A percentile compares a stretch with the other conserved stretches of the same genome.
Evolutionary conservation across 2,888 invertebrate genomes (phyloP).

Genomic region (Euplagia quadripunctaria): DNA sequence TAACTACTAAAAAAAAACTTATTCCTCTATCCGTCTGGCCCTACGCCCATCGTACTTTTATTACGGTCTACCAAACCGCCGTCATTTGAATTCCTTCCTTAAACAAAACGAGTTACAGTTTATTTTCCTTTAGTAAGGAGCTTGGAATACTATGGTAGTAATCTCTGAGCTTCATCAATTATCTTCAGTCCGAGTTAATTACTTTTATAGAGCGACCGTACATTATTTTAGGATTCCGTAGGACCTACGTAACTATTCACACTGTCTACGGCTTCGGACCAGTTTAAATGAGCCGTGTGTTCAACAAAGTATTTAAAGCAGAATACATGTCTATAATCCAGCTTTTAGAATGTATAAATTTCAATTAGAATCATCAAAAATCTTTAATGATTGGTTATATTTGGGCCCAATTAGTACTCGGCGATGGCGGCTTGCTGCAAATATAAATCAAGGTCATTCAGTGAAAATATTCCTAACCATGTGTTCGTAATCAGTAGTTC

Average conservation of each 20-base stretch:
- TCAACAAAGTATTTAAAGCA: constrained; percentile 7
- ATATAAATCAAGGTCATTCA: too few species aligned
- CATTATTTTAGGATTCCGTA: constrained; percentile 55
- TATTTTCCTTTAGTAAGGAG: constrained; percentile 34
- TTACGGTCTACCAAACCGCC: constrained; percentile 56
- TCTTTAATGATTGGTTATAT: not conserved
- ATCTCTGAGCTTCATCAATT: constrained; percentile 86
- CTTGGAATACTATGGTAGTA: constrained; percentile 72
- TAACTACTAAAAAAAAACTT: constrained; percentile 69
- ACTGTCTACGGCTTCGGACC: constrained; percentile 48
- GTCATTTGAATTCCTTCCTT: constrained; percentile 45
- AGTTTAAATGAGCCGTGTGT: constrained; percentile 9
- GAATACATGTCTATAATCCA: not conserved
- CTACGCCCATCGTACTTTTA: constrained; percentile 80
- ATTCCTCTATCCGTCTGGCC: constrained; percentile 73
- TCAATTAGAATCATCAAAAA: not conserved
- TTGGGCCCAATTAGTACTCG: too few species aligned
- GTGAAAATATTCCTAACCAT: too few species aligned
- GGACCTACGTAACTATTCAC: constrained; percentile 61
- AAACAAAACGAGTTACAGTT: constrained; percentile 32
- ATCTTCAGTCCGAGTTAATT: constrained; percentile 86
- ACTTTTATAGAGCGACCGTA: constrained; percentile 84
- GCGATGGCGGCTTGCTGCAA: too few species aligned
- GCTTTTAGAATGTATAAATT: too few species aligned
- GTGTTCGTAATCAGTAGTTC: too few species aligned